Conservation (phyloP, 2,797 vertebrate species). For the Pteronotus mesoamericanus region DNA sequence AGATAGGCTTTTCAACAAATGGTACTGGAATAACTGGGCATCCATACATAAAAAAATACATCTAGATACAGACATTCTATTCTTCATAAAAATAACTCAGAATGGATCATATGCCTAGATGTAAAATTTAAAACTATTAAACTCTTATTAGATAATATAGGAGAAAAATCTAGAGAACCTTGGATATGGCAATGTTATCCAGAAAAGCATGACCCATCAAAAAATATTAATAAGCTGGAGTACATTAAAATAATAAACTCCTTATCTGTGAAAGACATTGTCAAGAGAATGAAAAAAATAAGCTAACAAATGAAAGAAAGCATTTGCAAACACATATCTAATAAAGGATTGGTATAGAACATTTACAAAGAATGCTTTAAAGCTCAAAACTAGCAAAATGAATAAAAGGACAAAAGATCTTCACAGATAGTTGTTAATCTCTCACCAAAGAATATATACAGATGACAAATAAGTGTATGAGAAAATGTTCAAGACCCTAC, state of each 20-base stretch:
- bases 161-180: neutral
- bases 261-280: neutral
- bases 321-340: neutral
- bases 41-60: neutral
- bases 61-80: neutral
- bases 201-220: neutral
- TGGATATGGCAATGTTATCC: neutral
- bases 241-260: neutral
- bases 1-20: neutral
- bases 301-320: neutral
- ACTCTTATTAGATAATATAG: neutral
- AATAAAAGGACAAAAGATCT: neutral
- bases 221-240: neutral
- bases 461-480: neutral
- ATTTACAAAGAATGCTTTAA: neutral
- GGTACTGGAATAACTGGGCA: neutral
- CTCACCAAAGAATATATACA: neutral
- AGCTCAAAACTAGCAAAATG: neutral
- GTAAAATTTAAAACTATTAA: neutral
- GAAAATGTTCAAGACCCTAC: neutral
- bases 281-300: neutral
- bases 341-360: neutral
- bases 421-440: neutral
- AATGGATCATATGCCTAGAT: neutral
- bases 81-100: neutral